These are phyloP conservation scores for Macrotrachela quadricornifera DNA, from an alignment of 1,140 invertebrate genomes.

Conservation along the genomic window DNA sequence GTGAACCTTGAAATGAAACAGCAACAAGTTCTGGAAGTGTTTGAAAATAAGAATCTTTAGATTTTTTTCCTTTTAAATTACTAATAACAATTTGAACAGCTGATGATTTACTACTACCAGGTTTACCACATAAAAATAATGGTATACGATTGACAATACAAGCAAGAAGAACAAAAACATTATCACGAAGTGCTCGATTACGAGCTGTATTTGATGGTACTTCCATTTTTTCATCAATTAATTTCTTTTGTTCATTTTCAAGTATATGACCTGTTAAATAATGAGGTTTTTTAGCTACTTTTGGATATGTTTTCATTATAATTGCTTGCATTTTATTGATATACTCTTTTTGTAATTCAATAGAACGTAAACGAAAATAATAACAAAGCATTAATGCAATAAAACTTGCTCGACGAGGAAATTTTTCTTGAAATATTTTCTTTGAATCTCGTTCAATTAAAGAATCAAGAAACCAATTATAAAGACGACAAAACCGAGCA, in stretches of 20 bases:
- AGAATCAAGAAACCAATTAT: conserved; percentile 8
- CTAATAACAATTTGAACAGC: conserved; percentile 13
- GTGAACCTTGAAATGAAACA: conserved; percentile 13
- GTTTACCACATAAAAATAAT: conserved; percentile 14
- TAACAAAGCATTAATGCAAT: too few relatives aligned
- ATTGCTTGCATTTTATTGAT: too few relatives aligned
- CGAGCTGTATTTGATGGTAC: conserved; percentile 11
- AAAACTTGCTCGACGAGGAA: too few relatives aligned
- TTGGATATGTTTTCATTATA: too few relatives aligned
- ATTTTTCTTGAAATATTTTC: too few relatives aligned
- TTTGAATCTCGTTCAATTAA: too few relatives aligned
- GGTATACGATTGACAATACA: conserved; percentile 13
- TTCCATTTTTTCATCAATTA: too few relatives aligned
- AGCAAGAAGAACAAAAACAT: conserved; percentile 14
- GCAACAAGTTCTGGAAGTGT: conserved; percentile 11
- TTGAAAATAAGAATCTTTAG: conserved; percentile 10
- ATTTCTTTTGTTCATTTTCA: too few relatives aligned
- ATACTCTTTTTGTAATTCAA: too few relatives aligned
- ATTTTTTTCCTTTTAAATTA: conserved; percentile 13
- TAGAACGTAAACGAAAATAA: too few relatives aligned
- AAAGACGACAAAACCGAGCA: conserved; percentile 11
- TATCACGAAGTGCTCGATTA: conserved; percentile 13
- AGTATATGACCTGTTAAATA: too few relatives aligned
- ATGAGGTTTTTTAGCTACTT: too few relatives aligned
- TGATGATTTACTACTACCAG: conserved; percentile 14